Percentiles rank a stretch among this genome's conserved stretches.
These are phyloP conservation scores for Uropsilus gracilis DNA, from an alignment of 2,113 vertebrate species.

Conservation along the genomic window DNA sequence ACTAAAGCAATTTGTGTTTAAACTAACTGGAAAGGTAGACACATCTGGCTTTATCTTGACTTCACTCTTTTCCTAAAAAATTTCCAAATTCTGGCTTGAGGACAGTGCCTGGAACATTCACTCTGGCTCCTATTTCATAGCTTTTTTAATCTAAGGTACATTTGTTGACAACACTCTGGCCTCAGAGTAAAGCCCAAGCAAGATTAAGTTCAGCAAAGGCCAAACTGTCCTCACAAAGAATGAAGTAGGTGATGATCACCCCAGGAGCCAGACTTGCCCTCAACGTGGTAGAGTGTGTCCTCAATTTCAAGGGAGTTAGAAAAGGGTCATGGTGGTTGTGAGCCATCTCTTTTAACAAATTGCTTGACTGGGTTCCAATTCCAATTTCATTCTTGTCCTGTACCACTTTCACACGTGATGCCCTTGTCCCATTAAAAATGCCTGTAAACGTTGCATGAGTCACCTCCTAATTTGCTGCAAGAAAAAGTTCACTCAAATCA, in stretches of 20 bases:
- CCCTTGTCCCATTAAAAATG: conserved; percentile 5
- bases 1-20: background rate
- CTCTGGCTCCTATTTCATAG: background rate
- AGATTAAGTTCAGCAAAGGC: background rate
- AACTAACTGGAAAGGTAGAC: background rate
- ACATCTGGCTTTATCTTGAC: background rate
- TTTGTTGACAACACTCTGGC: background rate
- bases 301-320: conserved; percentile 8
- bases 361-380: conserved; percentile 53
- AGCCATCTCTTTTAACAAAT: conserved; percentile 50
- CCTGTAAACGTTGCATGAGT: conserved; percentile 31
- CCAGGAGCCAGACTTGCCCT: background rate
- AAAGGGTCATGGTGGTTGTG: background rate
- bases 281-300: background rate
- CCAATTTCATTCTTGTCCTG: conserved; percentile 22
- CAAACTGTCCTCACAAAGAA: background rate
- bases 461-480: background rate
- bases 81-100: background rate
- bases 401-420: background rate
- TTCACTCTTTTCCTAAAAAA: background rate
- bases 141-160: background rate
- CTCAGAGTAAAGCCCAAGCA: background rate
- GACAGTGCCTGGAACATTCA: background rate
- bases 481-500: background rate
- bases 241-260: background rate